Evolutionary conservation across 2,797 vertebrate species (phyloP), one percentile per base, ranked within the genome.

Genomic region (Mormyrops boulengeri): DNA sequence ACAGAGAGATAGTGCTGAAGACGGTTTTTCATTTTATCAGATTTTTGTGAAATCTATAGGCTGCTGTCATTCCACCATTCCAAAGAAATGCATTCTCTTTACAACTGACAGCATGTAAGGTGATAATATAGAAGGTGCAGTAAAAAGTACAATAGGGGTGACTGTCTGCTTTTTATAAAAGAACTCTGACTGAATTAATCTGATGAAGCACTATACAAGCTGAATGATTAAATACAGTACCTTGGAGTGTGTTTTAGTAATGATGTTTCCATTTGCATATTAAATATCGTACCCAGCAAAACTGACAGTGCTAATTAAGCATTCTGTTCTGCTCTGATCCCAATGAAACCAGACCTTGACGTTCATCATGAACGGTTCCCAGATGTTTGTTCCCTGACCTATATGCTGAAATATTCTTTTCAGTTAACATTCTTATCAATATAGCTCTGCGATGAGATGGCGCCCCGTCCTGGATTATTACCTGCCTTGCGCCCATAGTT

Each of bases 21-120:
- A 85, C 47, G 14, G n/a, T 26, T 85, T 52, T 85, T 26, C 44
- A 85, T n/a, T 50, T 85, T 30, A 52, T 85, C 82, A 47, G 22
- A 85, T 85, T 85, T 47, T 26, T 26, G 49, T 52, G 82, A 85
- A 85, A 49, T 52, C 82, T 85, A 85, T 85, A 49, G 82, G 38
- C 8, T 52, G 82, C 82, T 85, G 82, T 85, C 82, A 85, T 52
- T 52, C 44, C 49, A 7, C 47, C 47, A 26, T 52, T 22, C 44
- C 22, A 30, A 5, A 49, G 82, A 52, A 52, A 85, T 85, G 49
- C 22, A 85, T 85, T 85, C 47, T 52, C 82, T 30, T 52, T 85
- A 12, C 50, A 52, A 52, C 19, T 52, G 44, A 52, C 44, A 85
- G 19, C 19, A 52, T 52, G 26, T 85, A 30, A 14, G 82, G 49